Evolutionary conservation across 1,140 invertebrate species (phyloP), one percentile per base, ranked within the genome.

Genomic region (Heliconius himera): DNA sequence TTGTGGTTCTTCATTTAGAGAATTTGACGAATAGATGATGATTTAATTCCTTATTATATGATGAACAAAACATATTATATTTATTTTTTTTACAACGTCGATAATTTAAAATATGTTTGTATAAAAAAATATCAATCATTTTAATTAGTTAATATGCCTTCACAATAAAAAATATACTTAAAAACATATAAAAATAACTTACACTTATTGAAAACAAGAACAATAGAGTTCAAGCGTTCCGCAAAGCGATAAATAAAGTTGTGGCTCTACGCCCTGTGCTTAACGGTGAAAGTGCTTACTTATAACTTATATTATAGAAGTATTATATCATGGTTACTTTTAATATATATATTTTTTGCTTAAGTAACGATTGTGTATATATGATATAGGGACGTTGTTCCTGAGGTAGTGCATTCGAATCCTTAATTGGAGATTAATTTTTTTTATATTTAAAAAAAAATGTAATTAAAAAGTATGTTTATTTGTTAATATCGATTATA

Each of bases 171-270:
- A n/a, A 56, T 0, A 56, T 66, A 16, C 56, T 26, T 26, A 66
- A 66, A 66, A 66, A 3, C 3, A 13, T 26, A 26, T 13, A 66
- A 22, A 56, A 56, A 56, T 56, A 56, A 56, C 54, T 22, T n/a
- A 22, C 3, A 13, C 22, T 0, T 66, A 66, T 66, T 66, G 60
- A 66, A 66, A 66, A 66, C 9, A 22, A 38, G 11, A 66, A 60
- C n/a, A 29, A 33, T 66, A 66, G n/a, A 66, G 29, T 38, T 38
- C 33, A 38, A 26, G 54, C 54, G 38, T 60, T 74, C 22, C 51
- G 41, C n/a, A 26, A 36, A 16, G 54, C 54, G 51, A 54, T 56
- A 38, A 75, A 75, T 66, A 75, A 60, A 75, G 36, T 26, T 56
- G 73, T 56, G 56, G 73, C 73, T 38, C 51, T 60, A 41, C 36